phyloP scores from a whole-genome alignment of 2,888 invertebrate species.

The Oasisia sp. region DNA sequence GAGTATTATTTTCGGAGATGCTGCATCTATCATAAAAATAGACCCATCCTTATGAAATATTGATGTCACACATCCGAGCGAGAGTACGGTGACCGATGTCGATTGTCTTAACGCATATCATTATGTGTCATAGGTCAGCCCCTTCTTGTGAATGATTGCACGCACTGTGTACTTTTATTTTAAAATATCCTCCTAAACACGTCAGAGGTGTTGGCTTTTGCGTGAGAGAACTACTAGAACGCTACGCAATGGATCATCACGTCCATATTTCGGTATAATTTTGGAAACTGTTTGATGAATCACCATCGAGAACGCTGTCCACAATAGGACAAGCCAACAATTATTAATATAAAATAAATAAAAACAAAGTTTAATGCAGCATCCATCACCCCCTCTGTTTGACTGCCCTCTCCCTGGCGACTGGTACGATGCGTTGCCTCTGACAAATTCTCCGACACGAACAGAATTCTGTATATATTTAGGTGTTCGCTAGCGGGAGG shows the following conservation, averaged over 20 bases:
- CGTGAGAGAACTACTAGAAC: not conserved
- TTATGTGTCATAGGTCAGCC: not conserved
- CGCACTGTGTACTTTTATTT: not conserved
- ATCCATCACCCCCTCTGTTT: not conserved
- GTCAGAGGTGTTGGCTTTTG: not conserved
- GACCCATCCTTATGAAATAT: not conserved
- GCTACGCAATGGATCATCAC: not conserved
- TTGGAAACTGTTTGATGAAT: not conserved
- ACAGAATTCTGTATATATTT: not conserved
- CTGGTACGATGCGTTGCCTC: not conserved
- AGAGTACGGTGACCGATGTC: not conserved
- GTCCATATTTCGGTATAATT: not conserved
- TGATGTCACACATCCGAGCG: not conserved
- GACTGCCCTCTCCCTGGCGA: not conserved
- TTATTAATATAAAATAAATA: not conserved
- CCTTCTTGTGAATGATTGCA: not conserved
- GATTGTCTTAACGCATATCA: not conserved
- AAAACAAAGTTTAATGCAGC: not conserved
- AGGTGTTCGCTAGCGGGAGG: not conserved
- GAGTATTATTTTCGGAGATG: not conserved
- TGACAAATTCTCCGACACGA: not conserved
- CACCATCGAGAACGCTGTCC: not conserved
- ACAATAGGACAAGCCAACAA: not conserved
- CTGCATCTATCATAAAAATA: not conserved
- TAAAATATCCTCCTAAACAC: not conserved